Evolutionary conservation across 2,888 invertebrate genomes (phyloP), one percentile per base, ranked within the genome.

Genomic region (Pachliopta kotzebuea): DNA sequence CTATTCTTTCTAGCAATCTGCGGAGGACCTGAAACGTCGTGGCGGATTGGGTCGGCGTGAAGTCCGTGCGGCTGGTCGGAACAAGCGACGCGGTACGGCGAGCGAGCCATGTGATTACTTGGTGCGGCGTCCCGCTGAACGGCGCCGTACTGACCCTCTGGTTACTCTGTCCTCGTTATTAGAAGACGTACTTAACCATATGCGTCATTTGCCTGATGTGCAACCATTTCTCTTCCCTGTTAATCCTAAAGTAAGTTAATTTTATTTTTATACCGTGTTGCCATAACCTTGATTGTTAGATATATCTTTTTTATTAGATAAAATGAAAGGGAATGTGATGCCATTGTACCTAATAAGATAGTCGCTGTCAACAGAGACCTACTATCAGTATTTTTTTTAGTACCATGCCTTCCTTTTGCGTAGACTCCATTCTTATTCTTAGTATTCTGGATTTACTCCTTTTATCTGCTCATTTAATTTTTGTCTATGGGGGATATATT

Each of bases 201-300:
- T 99, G 94, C 93, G 98, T 56, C 96, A 96, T 75, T 85, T 99
- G 82, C 97, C 97, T 0, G 98, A 98, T 79, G 97, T 98, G 17
- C 96, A 97, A 73, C 97, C 97, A 0, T 99, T 99, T 87, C 91
- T 98, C 72, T 96, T 97, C 76, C 98, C 99, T 1, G 99, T 99
- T 37, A 99, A 97, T 88, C 94, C 95, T 17, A 99, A 98, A 92
- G 96, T 95, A 82, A 74, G 69, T 54, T 18, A 29, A n/a, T 50
- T 37, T 29, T n/a, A 57, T n/a, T 4, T n/a, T n/a, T n/a, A n/a
- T n/a, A n/a, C n/a, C n/a, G n/a, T n/a, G n/a, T n/a, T n/a, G n/a
- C n/a, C n/a, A n/a, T n/a, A n/a, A n/a, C n/a, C n/a, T n/a, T n/a
- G n/a, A n/a, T n/a, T n/a, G n/a, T n/a, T n/a, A n/a, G n/a, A n/a